A percentile compares a stretch with the other conserved stretches of the same genome.
These are phyloP conservation scores for Holothuria scabra DNA, from an alignment of 53 echinoderm and acorn worm genomes.

Conservation along the genomic window DNA sequence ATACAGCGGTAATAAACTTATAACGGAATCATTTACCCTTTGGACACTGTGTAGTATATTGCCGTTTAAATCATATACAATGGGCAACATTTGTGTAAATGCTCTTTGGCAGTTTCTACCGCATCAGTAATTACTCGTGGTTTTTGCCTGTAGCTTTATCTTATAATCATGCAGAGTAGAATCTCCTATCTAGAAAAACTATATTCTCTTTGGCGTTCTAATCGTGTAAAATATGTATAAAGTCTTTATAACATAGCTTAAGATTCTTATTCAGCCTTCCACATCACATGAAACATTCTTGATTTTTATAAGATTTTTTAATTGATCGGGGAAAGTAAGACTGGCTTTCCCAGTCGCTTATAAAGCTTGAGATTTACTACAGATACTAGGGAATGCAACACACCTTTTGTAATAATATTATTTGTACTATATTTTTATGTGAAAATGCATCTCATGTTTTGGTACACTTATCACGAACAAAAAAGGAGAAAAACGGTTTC, in stretches of 20 bases:
- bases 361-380: too few relatives aligned
- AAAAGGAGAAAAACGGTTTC: conserved; percentile 37
- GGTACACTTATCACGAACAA: conserved; percentile 41
- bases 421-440: conserved; percentile 54
- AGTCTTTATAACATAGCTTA: conserved; percentile 49
- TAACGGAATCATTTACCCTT: too few relatives aligned
- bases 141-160: conserved; percentile 32
- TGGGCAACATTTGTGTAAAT: too few relatives aligned
- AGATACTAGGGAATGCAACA: conserved; percentile 30
- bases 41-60: too few relatives aligned
- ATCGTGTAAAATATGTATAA: conserved; percentile 45
- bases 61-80: too few relatives aligned
- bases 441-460: conserved; percentile 48
- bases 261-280: conserved; percentile 46
- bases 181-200: conserved; percentile 37
- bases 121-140: not conserved
- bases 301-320: conserved; percentile 49
- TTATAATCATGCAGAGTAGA: conserved; percentile 47
- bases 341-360: conserved; percentile 8
- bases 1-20: too few relatives aligned
- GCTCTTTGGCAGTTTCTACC: too few relatives aligned
- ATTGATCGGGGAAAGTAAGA: not conserved
- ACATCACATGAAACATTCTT: conserved; percentile 54
- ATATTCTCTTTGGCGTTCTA: conserved; percentile 45
- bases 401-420: conserved; percentile 45